Conservation (phyloP, 2,113 vertebrate species). For the Alethe diademata region DNA sequence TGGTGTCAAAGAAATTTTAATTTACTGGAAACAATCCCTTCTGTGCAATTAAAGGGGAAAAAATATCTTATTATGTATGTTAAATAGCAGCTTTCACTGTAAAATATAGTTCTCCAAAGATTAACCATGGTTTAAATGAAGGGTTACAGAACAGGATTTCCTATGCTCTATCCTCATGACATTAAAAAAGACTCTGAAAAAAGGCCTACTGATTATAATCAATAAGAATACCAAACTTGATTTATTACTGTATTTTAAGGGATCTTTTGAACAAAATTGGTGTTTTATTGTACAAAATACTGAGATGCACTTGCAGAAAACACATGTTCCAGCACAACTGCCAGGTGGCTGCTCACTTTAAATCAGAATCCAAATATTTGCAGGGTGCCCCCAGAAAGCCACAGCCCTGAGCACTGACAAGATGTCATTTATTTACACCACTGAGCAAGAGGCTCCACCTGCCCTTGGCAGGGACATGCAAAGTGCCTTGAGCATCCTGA, state of each 20-base stretch:
- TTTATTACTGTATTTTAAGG: not conserved
- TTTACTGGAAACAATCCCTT: constrained; percentile 35
- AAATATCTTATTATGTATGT: not conserved
- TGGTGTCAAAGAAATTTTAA: constrained; percentile 42
- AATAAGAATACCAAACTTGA: not conserved
- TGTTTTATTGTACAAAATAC: not conserved
- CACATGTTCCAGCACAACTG: not conserved
- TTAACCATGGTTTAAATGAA: constrained; percentile 6
- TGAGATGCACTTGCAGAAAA: not conserved
- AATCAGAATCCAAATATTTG: not conserved
- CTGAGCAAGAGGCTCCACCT: not conserved
- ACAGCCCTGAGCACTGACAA: accelerated
- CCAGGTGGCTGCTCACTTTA: not conserved
- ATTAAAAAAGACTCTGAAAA: not conserved
- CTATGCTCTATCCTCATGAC: not conserved
- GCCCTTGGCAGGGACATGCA: not conserved
- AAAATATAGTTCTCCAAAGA: constrained; percentile 33
- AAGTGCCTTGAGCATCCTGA: not conserved
- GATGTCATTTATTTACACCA: not conserved
- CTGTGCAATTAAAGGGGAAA: not conserved
- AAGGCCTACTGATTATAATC: not conserved
- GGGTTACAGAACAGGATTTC: not conserved
- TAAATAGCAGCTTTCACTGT: constrained; percentile 19
- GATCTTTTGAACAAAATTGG: not conserved
- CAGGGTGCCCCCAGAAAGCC: not conserved